Conservation (phyloP, 1,140 invertebrate species). For the Parasteatoda tepidariorum region DNA sequence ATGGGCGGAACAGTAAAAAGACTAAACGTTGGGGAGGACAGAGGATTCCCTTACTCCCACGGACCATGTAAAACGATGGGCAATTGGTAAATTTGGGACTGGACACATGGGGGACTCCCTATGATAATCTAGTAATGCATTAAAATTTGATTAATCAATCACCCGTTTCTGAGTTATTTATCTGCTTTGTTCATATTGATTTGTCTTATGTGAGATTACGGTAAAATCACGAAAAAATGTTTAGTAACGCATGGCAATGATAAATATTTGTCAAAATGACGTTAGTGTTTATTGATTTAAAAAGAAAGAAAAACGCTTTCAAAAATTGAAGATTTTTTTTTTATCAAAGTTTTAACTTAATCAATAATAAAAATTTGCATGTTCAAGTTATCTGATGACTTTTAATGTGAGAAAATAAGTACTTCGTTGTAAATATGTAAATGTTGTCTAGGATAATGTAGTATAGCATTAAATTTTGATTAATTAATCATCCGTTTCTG, state of each 20-base stretch:
- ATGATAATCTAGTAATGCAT: slow-evolving; percentile 31
- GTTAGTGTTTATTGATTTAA: no score
- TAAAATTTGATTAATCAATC: slow-evolving; percentile 38
- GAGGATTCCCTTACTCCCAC: background rate
- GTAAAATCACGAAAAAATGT: background rate
- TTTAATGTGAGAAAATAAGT: no score
- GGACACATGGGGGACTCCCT: background rate
- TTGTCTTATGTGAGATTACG: background rate
- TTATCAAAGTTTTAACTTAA: no score
- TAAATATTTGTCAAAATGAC: no score
- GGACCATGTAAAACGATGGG: slow-evolving; percentile 4
- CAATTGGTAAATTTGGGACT: slow-evolving; percentile 13
- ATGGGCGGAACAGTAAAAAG: slow-evolving; percentile 24
- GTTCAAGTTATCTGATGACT: no score
- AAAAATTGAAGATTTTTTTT: no score
- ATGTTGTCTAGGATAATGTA: slow-evolving; percentile 45
- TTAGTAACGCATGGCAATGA: no score
- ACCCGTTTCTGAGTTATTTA: background rate
- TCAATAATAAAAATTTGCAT: no score
- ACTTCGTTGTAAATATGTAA: no score
- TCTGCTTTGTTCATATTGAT: background rate
- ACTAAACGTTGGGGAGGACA: background rate
- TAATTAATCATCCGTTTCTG: slow-evolving; percentile 8
- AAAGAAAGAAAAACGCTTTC: no score
- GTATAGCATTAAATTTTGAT: slow-evolving; percentile 27